These are phyloP conservation scores for Columbina picui DNA, from an alignment of 2,113 vertebrate genomes.

Conservation along the genomic window DNA sequence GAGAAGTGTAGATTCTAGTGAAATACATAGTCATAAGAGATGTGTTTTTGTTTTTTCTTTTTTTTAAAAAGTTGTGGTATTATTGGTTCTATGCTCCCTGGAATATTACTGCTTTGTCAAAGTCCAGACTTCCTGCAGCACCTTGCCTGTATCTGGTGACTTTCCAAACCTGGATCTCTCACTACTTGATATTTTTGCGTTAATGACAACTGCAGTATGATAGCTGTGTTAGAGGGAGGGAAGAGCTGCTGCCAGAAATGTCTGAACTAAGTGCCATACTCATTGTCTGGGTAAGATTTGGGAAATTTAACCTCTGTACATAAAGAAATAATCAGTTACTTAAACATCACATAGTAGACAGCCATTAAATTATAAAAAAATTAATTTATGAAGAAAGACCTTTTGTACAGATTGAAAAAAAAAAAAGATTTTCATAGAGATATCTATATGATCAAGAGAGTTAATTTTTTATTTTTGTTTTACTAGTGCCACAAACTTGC, in stretches of 20 bases:
- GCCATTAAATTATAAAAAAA: slow-evolving; percentile 98
- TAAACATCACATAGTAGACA: slow-evolving; percentile 95
- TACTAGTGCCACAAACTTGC: slow-evolving; percentile 94
- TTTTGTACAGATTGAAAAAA: slow-evolving; percentile 98
- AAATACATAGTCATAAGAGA: slow-evolving; percentile 84
- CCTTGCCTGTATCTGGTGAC: slow-evolving; percentile 75
- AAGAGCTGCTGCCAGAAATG: slow-evolving; percentile 89
- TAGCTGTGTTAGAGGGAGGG: slow-evolving; percentile 81
- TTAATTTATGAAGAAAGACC: slow-evolving; percentile 99
- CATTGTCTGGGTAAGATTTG: slow-evolving; percentile 90
- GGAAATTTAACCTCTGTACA: slow-evolving; percentile 90
- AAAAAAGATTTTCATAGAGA: slow-evolving; percentile 95
- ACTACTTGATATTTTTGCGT: slow-evolving; percentile 85
- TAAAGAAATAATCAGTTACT: slow-evolving; percentile 87
- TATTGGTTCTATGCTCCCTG: slow-evolving; percentile 88
- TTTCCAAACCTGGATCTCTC: slow-evolving; percentile 76
- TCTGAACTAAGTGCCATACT: slow-evolving; percentile 97
- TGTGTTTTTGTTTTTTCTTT: slow-evolving; percentile 78
- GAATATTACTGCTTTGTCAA: slow-evolving; percentile 85
- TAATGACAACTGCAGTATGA: slow-evolving; percentile 82
- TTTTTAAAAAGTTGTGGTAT: slow-evolving; percentile 84
- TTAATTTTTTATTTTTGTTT: slow-evolving; percentile 95
- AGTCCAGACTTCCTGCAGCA: slow-evolving; percentile 83
- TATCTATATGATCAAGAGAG: slow-evolving; percentile 96
- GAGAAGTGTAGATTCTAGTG: slow-evolving; percentile 85